These are phyloP conservation scores for Matsumurasca onukii DNA, from an alignment of 1,140 invertebrate genomes.

Conservation along the genomic window DNA sequence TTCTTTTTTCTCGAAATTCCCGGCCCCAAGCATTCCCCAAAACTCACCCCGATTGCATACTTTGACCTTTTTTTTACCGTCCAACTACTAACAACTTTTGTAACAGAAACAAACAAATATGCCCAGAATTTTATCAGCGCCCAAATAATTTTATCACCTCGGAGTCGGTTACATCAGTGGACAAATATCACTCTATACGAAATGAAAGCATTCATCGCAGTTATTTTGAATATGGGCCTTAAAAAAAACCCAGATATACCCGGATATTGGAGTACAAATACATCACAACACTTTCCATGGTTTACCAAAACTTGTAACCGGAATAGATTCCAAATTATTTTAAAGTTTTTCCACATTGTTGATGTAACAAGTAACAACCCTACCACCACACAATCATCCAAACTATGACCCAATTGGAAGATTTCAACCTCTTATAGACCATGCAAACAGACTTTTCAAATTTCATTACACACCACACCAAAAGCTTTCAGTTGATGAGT, in stretches of 20 bases:
- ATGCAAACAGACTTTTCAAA: conserved; percentile 41
- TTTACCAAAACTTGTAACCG: conserved; percentile 18
- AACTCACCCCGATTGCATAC: conserved; percentile 11
- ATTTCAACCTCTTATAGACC: conserved; percentile 41
- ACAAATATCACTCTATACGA: background rate
- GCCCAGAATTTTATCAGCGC: background rate
- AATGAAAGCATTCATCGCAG: conserved; percentile 26
- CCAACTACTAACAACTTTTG: conserved; percentile 8
- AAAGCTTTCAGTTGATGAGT: conserved; percentile 41
- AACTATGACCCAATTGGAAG: conserved; percentile 41
- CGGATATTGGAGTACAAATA: background rate
- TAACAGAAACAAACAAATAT: conserved; percentile 15
- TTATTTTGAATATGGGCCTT: conserved; percentile 22
- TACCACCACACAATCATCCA: conserved; percentile 35
- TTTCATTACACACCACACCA: conserved; percentile 41
- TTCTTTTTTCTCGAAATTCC: conserved; percentile 1
- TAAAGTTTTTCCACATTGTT: conserved; percentile 34
- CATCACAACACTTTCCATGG: background rate
- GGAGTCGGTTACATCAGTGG: background rate
- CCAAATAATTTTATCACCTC: background rate
- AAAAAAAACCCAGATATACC: conserved; percentile 9
- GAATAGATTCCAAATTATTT: conserved; percentile 13
- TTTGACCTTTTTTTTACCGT: conserved; percentile 27
- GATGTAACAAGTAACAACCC: conserved; percentile 31
- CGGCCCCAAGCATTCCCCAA: conserved; percentile 23